Percentiles rank a stretch among this genome's conserved stretches.
phyloP scores from a whole-genome alignment of 2,113 vertebrate species.

The Cichladusa arquata region DNA sequence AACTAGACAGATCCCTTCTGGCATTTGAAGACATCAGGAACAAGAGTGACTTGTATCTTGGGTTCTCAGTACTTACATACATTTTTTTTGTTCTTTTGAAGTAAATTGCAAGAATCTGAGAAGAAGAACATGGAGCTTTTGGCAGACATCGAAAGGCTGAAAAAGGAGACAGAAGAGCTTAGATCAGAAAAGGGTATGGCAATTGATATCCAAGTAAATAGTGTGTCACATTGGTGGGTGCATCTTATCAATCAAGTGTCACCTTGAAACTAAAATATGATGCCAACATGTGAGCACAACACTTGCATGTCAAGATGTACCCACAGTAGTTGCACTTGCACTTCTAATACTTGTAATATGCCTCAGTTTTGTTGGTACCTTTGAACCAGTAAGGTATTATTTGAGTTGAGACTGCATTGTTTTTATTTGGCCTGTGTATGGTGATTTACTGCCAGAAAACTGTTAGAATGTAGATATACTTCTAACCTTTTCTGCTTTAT shows the following conservation, averaged over 20 bases:
- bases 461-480: neutral
- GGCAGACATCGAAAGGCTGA: conserved; percentile 89
- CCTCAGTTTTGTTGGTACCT: neutral
- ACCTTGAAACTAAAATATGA: neutral
- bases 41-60: neutral
- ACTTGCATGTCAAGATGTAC: neutral
- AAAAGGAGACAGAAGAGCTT: conserved; percentile 93
- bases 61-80: neutral
- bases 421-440: neutral
- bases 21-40: neutral
- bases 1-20: neutral
- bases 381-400: neutral
- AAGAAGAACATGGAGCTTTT: conserved; percentile 90
- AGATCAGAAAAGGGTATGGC: conserved; percentile 89
- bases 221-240: conserved; percentile 2
- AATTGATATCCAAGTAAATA: conserved; percentile 52
- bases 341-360: neutral
- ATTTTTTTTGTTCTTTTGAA: conserved; percentile 68
- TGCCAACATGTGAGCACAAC: neutral
- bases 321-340: neutral
- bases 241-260: conserved; percentile 15
- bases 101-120: conserved; percentile 95
- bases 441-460: neutral
- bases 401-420: neutral
- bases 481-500: neutral